Conservation (phyloP, 2,888 invertebrate species). For the Dorcus parallelipipedus region DNA sequence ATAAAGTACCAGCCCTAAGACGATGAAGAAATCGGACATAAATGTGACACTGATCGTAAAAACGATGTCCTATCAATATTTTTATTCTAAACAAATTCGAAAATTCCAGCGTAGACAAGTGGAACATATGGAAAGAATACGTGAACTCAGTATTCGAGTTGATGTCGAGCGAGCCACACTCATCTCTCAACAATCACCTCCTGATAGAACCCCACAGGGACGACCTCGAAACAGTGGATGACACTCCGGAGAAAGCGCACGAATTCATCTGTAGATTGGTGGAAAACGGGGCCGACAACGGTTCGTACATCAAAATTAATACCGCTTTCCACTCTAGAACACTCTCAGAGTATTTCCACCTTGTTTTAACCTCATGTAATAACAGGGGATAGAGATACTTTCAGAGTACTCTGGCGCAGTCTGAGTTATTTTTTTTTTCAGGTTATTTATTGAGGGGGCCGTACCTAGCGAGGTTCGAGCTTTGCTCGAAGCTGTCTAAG, state of each 20-base stretch:
- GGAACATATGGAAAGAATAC: constrained; percentile 73
- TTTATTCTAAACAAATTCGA: neutral
- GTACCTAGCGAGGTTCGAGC: constrained; percentile 77
- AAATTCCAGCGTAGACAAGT: constrained; percentile 60
- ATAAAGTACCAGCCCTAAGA: too few relatives aligned
- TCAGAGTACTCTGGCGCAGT: too few relatives aligned
- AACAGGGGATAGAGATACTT: too few relatives aligned
- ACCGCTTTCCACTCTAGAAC: too few relatives aligned
- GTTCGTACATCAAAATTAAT: constrained; percentile 29
- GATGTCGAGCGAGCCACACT: constrained; percentile 38
- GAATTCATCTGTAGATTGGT: constrained; percentile 47
- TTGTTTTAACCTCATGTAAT: too few relatives aligned
- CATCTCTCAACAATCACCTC: constrained; percentile 9
- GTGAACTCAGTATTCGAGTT: constrained; percentile 68
- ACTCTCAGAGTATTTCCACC: too few relatives aligned
- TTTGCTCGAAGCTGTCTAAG: constrained; percentile 61
- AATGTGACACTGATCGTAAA: too few relatives aligned
- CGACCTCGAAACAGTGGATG: constrained; percentile 38
- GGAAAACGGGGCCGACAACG: constrained; percentile 43
- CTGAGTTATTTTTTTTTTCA: constrained; percentile 21
- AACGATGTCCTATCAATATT: too few relatives aligned
- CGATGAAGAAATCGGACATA: too few relatives aligned
- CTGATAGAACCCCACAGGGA: constrained; percentile 17
- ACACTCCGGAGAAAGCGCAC: constrained; percentile 47
- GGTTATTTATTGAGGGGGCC: constrained; percentile 69